Base-by-base conservation (phyloP, 2,113 vertebrate species). In the Hemiprocne comata region DNA sequence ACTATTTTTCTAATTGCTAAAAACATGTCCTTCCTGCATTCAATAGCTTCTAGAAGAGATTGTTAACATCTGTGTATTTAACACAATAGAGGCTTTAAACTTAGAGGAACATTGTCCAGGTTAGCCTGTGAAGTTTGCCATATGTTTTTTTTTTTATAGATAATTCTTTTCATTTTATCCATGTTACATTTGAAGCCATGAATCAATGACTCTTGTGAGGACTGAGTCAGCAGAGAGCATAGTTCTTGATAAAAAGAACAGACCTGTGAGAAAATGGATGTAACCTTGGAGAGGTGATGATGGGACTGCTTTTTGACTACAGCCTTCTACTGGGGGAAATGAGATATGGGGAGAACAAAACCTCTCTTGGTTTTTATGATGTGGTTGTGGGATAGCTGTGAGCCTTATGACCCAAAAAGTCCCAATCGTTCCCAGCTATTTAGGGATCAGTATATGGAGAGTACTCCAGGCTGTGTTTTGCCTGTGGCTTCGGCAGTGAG, bases 1-100 rank as follows among this genome's bases (percentile, higher is more conserved):
- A 93, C 94, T 90, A 96, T 95, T 96, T 97, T 93, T 96, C 90
- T 97, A 97, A 97, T 97, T 97, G 95, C 95, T 96, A 87, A 95
- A 96, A 97, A 78, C 94, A 89, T 96, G 96, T 92, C 93, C 90
- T 97, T 97, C 96, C 96, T 97, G 95, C 20, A 2, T 72, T 96
- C 90, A 94, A 89, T 70, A 89, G 90, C 54, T 54, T 85, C 70
- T 72, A 85, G 86, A 81, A 96, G 92, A 95, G 95, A 97, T 97
- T 97, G 96, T 89, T 97, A 96, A 96, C 96, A 97, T 87, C 95
- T 97, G 96, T 92, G 70, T 85, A 58, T 84, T 92, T 34, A 93
- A 92, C 70, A 94, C 90, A 95, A 96, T 55, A 89, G 88, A 89
- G 92, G 55, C 95, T 95, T 96, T 79, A 75, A 78, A 70, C 83